These are phyloP conservation scores for Drosophila nr. perissopoda DNA, from an alignment of 2,888 invertebrate species.

Conservation along the genomic window DNA sequence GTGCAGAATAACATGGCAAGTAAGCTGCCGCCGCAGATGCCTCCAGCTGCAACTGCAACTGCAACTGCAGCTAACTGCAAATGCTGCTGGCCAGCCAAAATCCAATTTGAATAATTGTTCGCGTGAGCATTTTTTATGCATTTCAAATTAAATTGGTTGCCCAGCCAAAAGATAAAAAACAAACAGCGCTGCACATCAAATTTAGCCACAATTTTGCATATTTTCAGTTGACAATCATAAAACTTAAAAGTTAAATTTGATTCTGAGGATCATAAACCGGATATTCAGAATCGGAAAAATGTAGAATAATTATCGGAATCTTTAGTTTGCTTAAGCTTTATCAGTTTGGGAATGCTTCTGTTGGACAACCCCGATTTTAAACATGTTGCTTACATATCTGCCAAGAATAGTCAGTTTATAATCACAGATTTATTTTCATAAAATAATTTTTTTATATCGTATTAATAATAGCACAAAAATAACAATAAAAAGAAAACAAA, in stretches of 20 bases:
- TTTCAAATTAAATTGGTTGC: slow-evolving; percentile 52
- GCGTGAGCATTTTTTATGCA: slow-evolving; percentile 19
- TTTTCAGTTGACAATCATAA: background rate
- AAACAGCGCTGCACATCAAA: background rate
- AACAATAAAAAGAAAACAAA: too few relatives aligned
- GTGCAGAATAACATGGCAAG: slow-evolving; percentile 52
- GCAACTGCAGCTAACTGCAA: slow-evolving; percentile 44
- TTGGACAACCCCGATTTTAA: background rate
- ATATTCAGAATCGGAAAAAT: background rate
- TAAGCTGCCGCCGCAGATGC: slow-evolving; percentile 4
- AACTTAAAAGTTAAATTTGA: too few relatives aligned
- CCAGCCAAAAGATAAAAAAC: background rate
- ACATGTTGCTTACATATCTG: background rate
- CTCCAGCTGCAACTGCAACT: slow-evolving; percentile 6
- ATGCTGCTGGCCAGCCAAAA: slow-evolving; percentile 46
- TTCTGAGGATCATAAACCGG: background rate
- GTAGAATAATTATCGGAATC: background rate
- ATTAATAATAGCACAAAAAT: background rate
- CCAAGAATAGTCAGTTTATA: background rate
- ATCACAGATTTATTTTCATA: background rate
- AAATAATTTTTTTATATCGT: background rate
- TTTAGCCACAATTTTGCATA: background rate
- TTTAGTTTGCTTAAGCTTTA: background rate
- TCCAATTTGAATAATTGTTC: slow-evolving; percentile 54
- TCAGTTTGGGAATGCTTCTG: background rate